Base-by-base conservation (phyloP, 2,797 vertebrate species). In the Sternarchorhynchus goeldii region DNA sequence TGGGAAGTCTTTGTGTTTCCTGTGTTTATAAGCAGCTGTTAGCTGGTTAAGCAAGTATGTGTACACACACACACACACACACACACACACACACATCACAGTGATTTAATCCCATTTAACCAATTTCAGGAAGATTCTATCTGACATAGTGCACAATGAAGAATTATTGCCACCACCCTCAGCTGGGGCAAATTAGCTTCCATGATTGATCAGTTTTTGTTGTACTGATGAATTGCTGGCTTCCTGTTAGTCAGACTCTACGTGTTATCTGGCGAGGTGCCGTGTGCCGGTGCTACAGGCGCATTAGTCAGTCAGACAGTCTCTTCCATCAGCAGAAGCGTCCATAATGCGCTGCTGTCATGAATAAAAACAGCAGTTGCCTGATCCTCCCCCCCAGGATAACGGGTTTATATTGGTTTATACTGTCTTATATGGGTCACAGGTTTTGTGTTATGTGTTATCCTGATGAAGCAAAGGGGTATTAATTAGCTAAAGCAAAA, bases 401-500 rank as follows among this genome's bases (percentile, higher is more conserved):
- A 56, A 34, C 73, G 25, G 25, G 25, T 25, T 25, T 25, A 25
- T 25, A 25, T 25, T 25, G 25, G 25, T 25, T 25, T 25, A 25
- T 25, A 25, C 25, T 25, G n/a, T 74, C 77, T 53, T 45, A 82
- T 81, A 72, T 74, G 76, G 76, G 82, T 82, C 78, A 82, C 58
- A 67, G 76, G 10, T 56, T 50, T 74, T 86, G 75, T 74, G 73
- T 79, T 65, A 55, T 45, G 64, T 78, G 68, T 69, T 64, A 63
- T 77, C 62, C 59, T 82, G 76, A 81, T 81, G 56, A 85, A 29
- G 67, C 72, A 77, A 82, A 72, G 73, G 50, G 77, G 64, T 34
- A 82, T 83, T 82, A 80, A 82, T 74, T 78, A 81, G 75, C 73
- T 78, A 62, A 80, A 82, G 78, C 53, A 14, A 78, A 76, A 63